phyloP scores from a whole-genome alignment of 2,888 invertebrate genomes.

The Caenorhabditis angaria region DNA sequence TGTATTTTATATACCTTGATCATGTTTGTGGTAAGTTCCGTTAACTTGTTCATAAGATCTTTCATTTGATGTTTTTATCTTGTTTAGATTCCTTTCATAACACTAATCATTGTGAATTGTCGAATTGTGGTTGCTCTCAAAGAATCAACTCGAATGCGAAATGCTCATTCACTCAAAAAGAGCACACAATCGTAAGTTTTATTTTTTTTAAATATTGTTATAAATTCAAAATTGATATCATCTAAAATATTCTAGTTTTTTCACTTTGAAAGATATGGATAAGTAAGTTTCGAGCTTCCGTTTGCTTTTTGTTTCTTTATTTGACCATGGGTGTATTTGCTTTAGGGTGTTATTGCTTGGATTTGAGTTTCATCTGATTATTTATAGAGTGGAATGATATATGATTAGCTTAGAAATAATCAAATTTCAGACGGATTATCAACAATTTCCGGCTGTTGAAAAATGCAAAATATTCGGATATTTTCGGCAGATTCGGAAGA shows the following conservation, averaged over 20 bases:
- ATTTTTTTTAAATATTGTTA: constrained; percentile 3
- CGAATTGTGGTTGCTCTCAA: constrained; percentile 65
- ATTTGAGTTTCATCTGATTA: background rate
- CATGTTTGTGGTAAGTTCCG: constrained; percentile 58
- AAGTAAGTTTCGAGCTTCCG: background rate
- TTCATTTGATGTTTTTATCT: background rate
- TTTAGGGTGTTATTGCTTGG: background rate
- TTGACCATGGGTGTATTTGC: background rate
- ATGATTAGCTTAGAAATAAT: no score
- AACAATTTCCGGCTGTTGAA: constrained; percentile 67
- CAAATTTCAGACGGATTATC: constrained; percentile 45
- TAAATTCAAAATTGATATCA: background rate
- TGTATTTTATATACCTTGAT: constrained; percentile 62
- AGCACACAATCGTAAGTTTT: constrained; percentile 53
- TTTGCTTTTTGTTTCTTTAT: background rate
- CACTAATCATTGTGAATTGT: constrained; percentile 68
- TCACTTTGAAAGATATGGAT: background rate
- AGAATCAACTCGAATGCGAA: constrained; percentile 60
- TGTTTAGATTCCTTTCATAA: constrained; percentile 60
- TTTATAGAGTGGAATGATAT: background rate
- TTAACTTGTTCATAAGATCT: background rate
- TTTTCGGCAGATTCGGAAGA: constrained; percentile 62
- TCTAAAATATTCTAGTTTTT: constrained; percentile 1
- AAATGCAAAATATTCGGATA: constrained; percentile 64
- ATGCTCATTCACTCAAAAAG: constrained; percentile 52